Conservation (phyloP, 1,140 invertebrate genomes). For the Cyclina sinensis region DNA sequence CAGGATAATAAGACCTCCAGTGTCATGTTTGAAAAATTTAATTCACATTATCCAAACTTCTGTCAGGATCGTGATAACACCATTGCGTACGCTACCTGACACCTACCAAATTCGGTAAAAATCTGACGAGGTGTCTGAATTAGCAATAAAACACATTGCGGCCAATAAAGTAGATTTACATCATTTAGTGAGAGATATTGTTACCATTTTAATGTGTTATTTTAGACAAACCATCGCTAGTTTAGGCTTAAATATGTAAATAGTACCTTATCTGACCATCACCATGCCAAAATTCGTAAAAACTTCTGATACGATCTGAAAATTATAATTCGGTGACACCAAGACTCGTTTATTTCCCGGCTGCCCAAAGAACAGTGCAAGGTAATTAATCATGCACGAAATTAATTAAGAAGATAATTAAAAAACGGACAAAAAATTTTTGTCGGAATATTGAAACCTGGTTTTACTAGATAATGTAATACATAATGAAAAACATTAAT, state of each 20-base stretch:
- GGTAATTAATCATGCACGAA: constrained; percentile 12
- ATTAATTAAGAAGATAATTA: not conserved
- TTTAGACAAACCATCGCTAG: constrained; percentile 30
- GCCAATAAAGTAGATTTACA: constrained; percentile 44
- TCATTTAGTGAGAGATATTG: constrained; percentile 37
- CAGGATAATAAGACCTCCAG: constrained; percentile 1
- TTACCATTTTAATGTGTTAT: constrained; percentile 64
- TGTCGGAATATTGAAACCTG: not conserved
- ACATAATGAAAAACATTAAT: no score
- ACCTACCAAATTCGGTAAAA: constrained; percentile 9
- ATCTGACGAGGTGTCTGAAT: constrained; percentile 57
- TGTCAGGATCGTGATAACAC: not conserved
- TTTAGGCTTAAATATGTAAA: constrained; percentile 65
- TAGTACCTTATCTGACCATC: constrained; percentile 37
- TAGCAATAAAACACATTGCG: constrained; percentile 52
- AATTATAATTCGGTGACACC: constrained; percentile 55
- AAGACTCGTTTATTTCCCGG: constrained; percentile 11
- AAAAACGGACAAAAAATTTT: not conserved
- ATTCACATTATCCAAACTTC: not conserved
- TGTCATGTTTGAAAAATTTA: not conserved
- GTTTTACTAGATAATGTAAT: not conserved
- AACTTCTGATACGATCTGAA: constrained; percentile 27
- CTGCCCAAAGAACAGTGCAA: not conserved
- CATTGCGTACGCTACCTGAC: not conserved
- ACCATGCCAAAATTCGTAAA: constrained; percentile 48